Base-by-base conservation (phyloP, 1,140 invertebrate species). In the Trichoplusia ni region DNA sequence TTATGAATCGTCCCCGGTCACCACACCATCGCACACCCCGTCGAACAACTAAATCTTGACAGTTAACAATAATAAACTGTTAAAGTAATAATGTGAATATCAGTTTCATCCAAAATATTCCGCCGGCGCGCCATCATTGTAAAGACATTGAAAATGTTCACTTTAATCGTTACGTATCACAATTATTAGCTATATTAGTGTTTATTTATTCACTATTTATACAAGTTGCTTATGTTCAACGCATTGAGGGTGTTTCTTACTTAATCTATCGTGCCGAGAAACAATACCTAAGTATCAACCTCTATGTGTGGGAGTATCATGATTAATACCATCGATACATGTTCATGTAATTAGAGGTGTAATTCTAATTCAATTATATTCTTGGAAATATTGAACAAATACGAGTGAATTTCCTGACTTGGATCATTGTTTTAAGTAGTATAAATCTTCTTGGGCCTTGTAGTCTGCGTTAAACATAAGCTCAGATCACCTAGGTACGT, bases 21-120 rank as follows among this genome's bases (percentile, higher is more conserved):
- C 35, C 51, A 56, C 51, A n/a, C n/a, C n/a, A 31, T 49, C 54
- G 31, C 69, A 31, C 62, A 18, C 62, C 19, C 60, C 49, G 18
- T 27, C 58, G 18, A 56, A 21, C 54, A 64, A 63, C 75, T 79
- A 81, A 79, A 70, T 65, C 27, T 40, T 78, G 86, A 89, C 86
- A 86, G 85, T 87, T 71, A 87, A 87, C 84, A 87, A 86, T 85
- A 88, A 88, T 85, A 88, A 84, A 89, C 82, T 83, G 86, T 89
- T 81, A 84, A 75, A 79, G 77, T 73, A 81, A 81, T 82, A 74
- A 79, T 80, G 75, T 71, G 72, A 71, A 80, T 80, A 84, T 77
- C 86, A 69, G 67, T 72, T 74, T 81, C 72, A 66, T 79, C 71
- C 73, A 84, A 86, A 84, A 84, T 75, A 75, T 79, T 71, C 75